These are phyloP conservation scores for Drosophila jambulina DNA, from an alignment of 1,140 invertebrate species.

Conservation along the genomic window DNA sequence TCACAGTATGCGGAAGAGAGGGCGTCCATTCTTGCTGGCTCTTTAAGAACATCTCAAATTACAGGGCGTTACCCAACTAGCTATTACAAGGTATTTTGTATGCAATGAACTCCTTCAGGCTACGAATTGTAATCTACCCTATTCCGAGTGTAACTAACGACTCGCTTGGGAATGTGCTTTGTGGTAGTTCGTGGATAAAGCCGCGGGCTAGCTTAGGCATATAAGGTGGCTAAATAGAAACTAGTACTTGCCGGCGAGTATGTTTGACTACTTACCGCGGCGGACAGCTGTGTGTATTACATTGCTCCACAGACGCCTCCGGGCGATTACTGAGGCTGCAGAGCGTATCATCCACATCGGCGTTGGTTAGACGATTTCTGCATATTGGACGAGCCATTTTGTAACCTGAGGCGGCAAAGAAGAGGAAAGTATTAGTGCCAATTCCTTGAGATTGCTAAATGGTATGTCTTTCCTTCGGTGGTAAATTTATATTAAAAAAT, in stretches of 20 bases:
- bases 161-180: constrained; percentile 10
- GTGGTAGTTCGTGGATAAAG: not conserved
- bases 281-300: constrained; percentile 94
- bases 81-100: not conserved
- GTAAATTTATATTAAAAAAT: not conserved
- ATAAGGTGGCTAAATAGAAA: constrained; percentile 2
- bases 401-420: constrained; percentile 88
- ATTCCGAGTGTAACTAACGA: not conserved
- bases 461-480: no score
- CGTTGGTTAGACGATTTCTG: constrained; percentile 89
- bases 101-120: not conserved
- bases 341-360: constrained; percentile 91
- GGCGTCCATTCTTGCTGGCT: not conserved
- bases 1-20: not conserved
- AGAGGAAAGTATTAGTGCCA: constrained; percentile 3
- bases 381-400: constrained; percentile 93
- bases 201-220: constrained; percentile 18
- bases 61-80: not conserved
- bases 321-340: constrained; percentile 92
- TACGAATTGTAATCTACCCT: not conserved
- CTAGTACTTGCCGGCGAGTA: constrained; percentile 33
- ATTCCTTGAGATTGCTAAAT: no score
- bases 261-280: constrained; percentile 90
- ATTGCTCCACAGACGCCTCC: constrained; percentile 90
- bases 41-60: not conserved